Percentiles rank a stretch among this genome's conserved stretches.
Evolutionary conservation across 2,113 vertebrate genomes (phyloP).

Genomic region (Lontra canadensis): DNA sequence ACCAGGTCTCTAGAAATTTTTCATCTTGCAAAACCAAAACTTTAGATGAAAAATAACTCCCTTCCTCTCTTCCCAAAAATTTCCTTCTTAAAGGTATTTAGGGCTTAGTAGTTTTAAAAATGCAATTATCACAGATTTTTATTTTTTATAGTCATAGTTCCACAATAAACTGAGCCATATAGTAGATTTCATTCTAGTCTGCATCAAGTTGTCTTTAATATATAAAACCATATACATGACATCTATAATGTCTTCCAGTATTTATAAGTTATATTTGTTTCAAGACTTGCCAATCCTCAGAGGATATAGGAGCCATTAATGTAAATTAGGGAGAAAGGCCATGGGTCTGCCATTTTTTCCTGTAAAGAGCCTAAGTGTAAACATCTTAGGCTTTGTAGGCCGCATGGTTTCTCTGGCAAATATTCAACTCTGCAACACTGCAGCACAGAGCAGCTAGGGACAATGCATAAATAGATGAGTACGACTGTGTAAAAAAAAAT

Average conservation of each 20-base stretch:
- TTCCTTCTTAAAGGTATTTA: background rate
- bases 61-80: background rate
- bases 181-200: background rate
- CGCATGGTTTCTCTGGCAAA: background rate
- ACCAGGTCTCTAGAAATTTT: background rate
- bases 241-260: background rate
- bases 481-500: background rate
- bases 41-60: background rate
- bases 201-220: background rate
- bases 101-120: background rate
- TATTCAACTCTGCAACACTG: background rate
- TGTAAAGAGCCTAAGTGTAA: background rate
- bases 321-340: background rate
- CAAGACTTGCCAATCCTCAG: background rate
- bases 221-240: background rate
- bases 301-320: background rate
- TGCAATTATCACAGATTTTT: background rate
- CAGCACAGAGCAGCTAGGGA: background rate
- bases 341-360: background rate
- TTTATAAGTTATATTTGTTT: background rate
- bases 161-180: background rate
- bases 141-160: background rate
- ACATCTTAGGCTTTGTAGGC: background rate
- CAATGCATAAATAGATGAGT: background rate
- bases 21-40: background rate